phyloP scores from a whole-genome alignment of 2,113 vertebrate genomes.

The Corythornis madagascariensis region DNA sequence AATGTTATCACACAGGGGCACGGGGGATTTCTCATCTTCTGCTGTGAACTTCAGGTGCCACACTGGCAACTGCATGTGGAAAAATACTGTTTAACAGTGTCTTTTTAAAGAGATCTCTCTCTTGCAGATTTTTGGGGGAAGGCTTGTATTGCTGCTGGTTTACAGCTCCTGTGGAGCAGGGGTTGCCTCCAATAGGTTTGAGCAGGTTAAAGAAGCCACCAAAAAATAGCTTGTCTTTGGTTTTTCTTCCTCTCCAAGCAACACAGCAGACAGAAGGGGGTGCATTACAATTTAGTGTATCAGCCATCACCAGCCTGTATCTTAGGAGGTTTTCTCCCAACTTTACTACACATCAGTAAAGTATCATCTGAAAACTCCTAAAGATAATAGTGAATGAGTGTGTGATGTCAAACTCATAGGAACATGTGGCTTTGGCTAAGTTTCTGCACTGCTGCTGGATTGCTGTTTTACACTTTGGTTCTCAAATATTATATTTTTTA shows the following conservation, averaged over 20 bases:
- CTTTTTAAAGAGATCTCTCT: conserved; percentile 4
- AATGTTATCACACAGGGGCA: background rate
- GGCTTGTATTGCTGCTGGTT: conserved; percentile 23
- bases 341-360: background rate
- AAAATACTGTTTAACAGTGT: background rate
- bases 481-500: background rate
- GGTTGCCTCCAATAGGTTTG: conserved; percentile 37
- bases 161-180: conserved; percentile 40
- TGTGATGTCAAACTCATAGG: background rate
- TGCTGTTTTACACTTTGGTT: background rate
- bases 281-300: background rate
- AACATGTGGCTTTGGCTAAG: background rate
- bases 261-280: background rate
- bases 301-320: background rate
- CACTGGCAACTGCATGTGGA: background rate
- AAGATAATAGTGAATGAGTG: background rate
- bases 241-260: background rate
- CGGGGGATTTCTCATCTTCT: background rate
- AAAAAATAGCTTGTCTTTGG: background rate
- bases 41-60: background rate
- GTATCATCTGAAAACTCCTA: background rate
- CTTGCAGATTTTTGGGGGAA: background rate
- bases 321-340: background rate
- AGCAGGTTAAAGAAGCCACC: conserved; percentile 17
- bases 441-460: background rate